Base-by-base conservation (phyloP, 2,113 vertebrate genomes). In the Ranitomeya imitator region DNA sequence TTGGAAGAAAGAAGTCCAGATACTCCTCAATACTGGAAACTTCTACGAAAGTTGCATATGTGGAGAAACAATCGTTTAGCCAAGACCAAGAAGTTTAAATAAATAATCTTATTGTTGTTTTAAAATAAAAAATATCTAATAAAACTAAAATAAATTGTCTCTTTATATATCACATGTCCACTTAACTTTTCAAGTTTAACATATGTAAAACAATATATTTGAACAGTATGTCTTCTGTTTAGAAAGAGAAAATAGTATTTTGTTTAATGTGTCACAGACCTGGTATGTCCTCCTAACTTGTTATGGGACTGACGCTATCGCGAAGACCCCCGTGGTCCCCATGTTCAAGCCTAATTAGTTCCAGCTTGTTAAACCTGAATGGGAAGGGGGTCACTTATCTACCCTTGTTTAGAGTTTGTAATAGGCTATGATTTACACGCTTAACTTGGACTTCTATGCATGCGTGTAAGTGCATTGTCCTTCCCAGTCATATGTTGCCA, bases 1-100 rank as follows among this genome's bases (percentile, higher is more conserved):
- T 91, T 98, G 79, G 90, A 93, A 2, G 97, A 99, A 63, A 86
- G 98, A 87, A 95, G 97, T 45, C 89, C 95, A 0, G 89, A 97
- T 54, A 94, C 92, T 0, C 88, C 92, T 0, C 85, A 96, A 73
- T 99, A 99, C 8, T 98, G 96, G 96, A 95, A 94, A 31, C 93
- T 94, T 79, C 88, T 99, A 88, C 94, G 97, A 7, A 99, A 98
- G 89, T 94, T 96, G 67, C 95, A 96, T 90, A 97, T 96, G 0
- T 97, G 95, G 96, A 95, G 95, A 1, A 85, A 86, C 87, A 98
- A 99, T 93, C 96, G 12, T 88, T 87, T 98, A 54, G 93, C 93
- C 84, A 97, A 95, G 93, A 92, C 94, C 91, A 96, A 91, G 92
- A 96, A 93, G 90, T 86, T 97, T 21, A 98, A 95, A 92, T 1